phyloP scores from a whole-genome alignment of 1,140 invertebrate species.

The Papilio machaon region DNA sequence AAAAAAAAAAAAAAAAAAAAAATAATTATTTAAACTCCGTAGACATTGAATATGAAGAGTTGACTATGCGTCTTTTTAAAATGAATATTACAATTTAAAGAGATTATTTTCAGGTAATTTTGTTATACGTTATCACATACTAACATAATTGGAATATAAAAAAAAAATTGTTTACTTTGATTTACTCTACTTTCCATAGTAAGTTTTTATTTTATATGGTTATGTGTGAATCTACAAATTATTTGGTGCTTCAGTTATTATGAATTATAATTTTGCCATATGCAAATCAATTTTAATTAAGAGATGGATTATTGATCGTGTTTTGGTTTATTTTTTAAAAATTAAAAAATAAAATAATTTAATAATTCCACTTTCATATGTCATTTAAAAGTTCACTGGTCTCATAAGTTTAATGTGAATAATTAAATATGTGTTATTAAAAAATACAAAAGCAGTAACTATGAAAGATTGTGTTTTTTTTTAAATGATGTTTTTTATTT shows the following conservation, averaged over 20 bases:
- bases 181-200: background rate
- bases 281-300: background rate
- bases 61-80: background rate
- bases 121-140: constrained; percentile 16
- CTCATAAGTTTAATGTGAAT: background rate
- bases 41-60: too few relatives aligned
- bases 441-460: background rate
- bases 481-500: background rate
- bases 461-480: background rate
- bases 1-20: too few relatives aligned
- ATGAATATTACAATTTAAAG: constrained; percentile 23
- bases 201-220: constrained; percentile 40
- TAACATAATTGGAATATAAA: background rate
- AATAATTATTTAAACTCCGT: too few relatives aligned
- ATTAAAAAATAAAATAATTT: background rate
- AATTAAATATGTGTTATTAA: background rate
- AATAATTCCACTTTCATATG: background rate
- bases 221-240: constrained; percentile 42
- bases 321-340: constrained; percentile 1
- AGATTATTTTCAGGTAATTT: constrained; percentile 36
- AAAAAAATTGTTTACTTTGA: background rate
- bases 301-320: background rate
- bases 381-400: background rate
- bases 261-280: background rate
- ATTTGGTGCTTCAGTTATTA: background rate